phyloP scores from a whole-genome alignment of 2,888 invertebrate species.

The Drosophila trichaetosa region DNA sequence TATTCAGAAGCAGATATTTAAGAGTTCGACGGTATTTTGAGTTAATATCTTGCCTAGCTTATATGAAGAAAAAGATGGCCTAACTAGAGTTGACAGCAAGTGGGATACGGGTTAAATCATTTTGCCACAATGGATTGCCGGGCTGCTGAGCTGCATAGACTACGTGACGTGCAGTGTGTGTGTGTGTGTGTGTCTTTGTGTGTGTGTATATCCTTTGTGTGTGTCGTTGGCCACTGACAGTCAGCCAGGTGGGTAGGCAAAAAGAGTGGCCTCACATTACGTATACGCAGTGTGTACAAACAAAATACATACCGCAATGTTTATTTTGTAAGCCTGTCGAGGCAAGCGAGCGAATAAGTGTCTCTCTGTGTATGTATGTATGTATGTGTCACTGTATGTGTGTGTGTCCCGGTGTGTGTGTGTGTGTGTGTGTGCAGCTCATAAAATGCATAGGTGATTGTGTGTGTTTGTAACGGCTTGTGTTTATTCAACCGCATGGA shows the following conservation, averaged over 20 bases:
- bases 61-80: neutral
- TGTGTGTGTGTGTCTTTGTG: slow-evolving; percentile 1
- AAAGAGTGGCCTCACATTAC: slow-evolving; percentile 69
- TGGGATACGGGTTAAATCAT: slow-evolving; percentile 62
- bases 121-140: slow-evolving; percentile 54
- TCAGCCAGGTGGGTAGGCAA: slow-evolving; percentile 60
- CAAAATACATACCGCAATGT: slow-evolving; percentile 78
- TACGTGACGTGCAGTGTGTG: slow-evolving; percentile 36
- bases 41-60: neutral
- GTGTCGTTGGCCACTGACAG: slow-evolving; percentile 48
- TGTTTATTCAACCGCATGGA: slow-evolving; percentile 77
- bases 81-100: slow-evolving; percentile 13
- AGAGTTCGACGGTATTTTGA: neutral
- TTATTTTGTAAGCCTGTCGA: slow-evolving; percentile 74
- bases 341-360: slow-evolving; percentile 76
- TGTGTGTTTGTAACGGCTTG: slow-evolving; percentile 52
- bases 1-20: neutral
- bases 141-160: slow-evolving; percentile 54
- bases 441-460: slow-evolving; percentile 51
- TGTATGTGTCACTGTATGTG: slow-evolving; percentile 4
- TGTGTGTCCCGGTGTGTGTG: slow-evolving; percentile 28
- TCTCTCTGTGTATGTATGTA: slow-evolving; percentile 39
- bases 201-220: slow-evolving; percentile 40
- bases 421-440: slow-evolving; percentile 34
- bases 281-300: slow-evolving; percentile 75